Percentiles rank a stretch among this genome's conserved stretches.
Evolutionary conservation across 2,797 vertebrate species (phyloP).

Genomic region (Enteromius argenteus): DNA sequence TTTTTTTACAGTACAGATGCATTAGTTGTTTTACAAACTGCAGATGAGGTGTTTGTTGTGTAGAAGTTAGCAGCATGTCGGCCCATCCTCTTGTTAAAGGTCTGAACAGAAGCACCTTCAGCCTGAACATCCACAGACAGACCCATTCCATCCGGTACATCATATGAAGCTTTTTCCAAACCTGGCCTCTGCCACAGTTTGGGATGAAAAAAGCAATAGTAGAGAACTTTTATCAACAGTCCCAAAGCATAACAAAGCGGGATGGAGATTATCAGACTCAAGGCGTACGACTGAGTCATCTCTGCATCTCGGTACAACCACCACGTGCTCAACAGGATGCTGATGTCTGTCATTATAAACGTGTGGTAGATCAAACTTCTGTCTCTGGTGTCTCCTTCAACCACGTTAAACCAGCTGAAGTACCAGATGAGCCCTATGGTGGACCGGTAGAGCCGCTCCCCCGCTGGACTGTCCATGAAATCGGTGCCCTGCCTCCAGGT

Average conservation of each 20-base stretch:
- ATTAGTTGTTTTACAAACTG: not conserved
- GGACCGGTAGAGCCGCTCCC: slow-evolving; percentile 90
- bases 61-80: slow-evolving; percentile 73
- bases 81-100: slow-evolving; percentile 77
- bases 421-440: slow-evolving; percentile 89
- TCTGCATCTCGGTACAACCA: slow-evolving; percentile 69
- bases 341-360: slow-evolving; percentile 83
- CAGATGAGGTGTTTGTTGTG: not conserved
- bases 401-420: slow-evolving; percentile 96
- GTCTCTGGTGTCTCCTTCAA: slow-evolving; percentile 79
- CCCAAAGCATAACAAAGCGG: slow-evolving; percentile 81
- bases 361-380: slow-evolving; percentile 86
- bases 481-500: slow-evolving; percentile 83
- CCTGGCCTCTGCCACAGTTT: slow-evolving; percentile 64
- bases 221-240: slow-evolving; percentile 80
- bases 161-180: slow-evolving; percentile 47
- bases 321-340: slow-evolving; percentile 81
- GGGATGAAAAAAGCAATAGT: slow-evolving; percentile 91
- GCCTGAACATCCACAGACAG: slow-evolving; percentile 57
- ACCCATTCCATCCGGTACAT: slow-evolving; percentile 69
- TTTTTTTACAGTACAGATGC: slow-evolving; percentile 8
- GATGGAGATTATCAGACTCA: slow-evolving; percentile 58
- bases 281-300: slow-evolving; percentile 59
- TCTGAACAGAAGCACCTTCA: slow-evolving; percentile 32
- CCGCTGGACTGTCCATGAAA: slow-evolving; percentile 84